Base-by-base conservation (phyloP, 2,113 vertebrate species). In the Cranoglanis bouderius region DNA sequence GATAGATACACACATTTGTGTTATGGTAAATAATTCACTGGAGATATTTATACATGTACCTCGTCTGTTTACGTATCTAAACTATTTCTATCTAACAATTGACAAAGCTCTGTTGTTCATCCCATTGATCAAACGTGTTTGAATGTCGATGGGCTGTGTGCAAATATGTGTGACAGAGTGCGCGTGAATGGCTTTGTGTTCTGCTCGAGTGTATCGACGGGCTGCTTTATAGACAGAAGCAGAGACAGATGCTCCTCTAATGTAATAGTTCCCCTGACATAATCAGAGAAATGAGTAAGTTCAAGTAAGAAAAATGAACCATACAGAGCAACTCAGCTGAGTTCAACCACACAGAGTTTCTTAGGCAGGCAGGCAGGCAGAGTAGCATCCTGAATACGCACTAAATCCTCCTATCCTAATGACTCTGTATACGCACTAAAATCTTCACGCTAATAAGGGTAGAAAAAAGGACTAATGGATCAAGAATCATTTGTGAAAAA, bases 31-130 rank as follows among this genome's bases (percentile, higher is more conserved):
- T 94, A 94, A 95, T 95, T 93, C 94, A 92, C 92, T 90, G 89
- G 93, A 92, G 92, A 93, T 92, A 90, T 82, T 91, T 93, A 94
- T 93, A 93, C 91, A 92, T 90, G 91, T 92, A 94, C 93, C 93
- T 93, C 92, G 94, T 95, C 92, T 93, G 94, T 95, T 94, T 94
- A 95, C 92, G 29, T 16, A 43, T 61, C 55, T 40, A 92, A 93
- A 92, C 93, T 92, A 88, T 90, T 84, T 91, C 90, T 93, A 93
- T 94, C 93, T 93, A 94, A 94, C 95, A 94, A 96, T 95, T 94
- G 95, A 95, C 94, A 93, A 91, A 92, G 84, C 90, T 55, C 84
- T 57, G 93, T 93, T 94, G 92, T 93, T 94, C 92, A 91, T 90
- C 90, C 92, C 94, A 95, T 95, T 94, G 95, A 95, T 94, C 94